phyloP scores from a whole-genome alignment of 64 coral and sea anemone species.

The Stichodactyla mertensii region DNA sequence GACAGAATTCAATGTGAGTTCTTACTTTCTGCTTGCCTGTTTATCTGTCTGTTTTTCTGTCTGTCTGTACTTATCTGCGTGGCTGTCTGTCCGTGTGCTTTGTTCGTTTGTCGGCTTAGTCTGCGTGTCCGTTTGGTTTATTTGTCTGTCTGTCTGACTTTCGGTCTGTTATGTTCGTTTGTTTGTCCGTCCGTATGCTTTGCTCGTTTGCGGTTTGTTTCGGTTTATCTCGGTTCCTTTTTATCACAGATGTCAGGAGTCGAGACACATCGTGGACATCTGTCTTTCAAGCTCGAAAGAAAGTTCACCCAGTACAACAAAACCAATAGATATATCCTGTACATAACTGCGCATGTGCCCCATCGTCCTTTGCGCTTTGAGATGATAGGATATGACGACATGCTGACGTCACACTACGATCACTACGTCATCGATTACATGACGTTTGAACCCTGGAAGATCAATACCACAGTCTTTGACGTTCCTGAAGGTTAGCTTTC shows the following conservation, averaged over 20 bases:
- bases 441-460: conserved; percentile 82
- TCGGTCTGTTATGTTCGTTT: too few relatives aligned
- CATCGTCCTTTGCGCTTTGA: conserved; percentile 73
- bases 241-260: conserved; percentile 27
- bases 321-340: conserved; percentile 86
- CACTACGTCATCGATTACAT: conserved; percentile 94
- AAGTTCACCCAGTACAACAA: conserved; percentile 55
- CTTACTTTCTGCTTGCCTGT: too few relatives aligned
- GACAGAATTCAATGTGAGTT: conserved; percentile 73
- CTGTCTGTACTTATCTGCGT: too few relatives aligned
- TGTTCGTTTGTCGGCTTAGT: too few relatives aligned
- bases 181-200: too few relatives aligned
- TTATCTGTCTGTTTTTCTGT: too few relatives aligned
- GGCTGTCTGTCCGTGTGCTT: too few relatives aligned
- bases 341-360: conserved; percentile 65
- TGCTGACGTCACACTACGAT: conserved; percentile 86
- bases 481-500: conserved; percentile 74
- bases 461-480: conserved; percentile 72
- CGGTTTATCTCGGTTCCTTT: background rate
- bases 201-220: too few relatives aligned
- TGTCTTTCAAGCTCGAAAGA: conserved; percentile 38
- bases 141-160: too few relatives aligned
- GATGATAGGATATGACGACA: conserved; percentile 87
- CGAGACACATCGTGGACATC: conserved; percentile 40
- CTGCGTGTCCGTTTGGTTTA: too few relatives aligned